Base-by-base conservation (phyloP, 2,113 vertebrate genomes). In the Plecotus auritus region DNA sequence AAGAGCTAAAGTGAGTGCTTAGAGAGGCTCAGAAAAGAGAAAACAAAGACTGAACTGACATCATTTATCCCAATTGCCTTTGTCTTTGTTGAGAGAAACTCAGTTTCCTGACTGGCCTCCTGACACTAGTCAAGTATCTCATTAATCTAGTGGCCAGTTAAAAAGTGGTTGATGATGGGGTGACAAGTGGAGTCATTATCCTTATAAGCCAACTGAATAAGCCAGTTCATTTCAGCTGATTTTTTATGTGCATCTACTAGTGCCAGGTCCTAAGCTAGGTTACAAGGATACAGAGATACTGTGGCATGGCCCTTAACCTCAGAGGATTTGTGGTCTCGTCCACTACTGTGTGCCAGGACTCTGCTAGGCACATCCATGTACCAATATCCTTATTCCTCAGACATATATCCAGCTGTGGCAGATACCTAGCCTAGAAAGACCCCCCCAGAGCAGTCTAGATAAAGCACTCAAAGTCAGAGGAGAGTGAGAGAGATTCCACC, bases 71-170 rank as follows among this genome's bases (percentile, higher is more conserved):
- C 54, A 72, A 10, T 10, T 66, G 32, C 32, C 61, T 94, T 74
- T 91, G 66, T 92, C 59, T 92, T 88, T 78, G 11, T 22, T 72
- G 28, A 89, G 16, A 85, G 64, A 93, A 92, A 76, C 16, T 78
- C 56, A 47, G 69, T 45, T 94, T 92, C 47, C 37, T 80, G 35
- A 11, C 42, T 56, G 73, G 47, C 11, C 26, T 9, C 84, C 84
- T 74, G 66, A 54, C 70, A 61, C 51, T 30, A 73, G 13, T 84
- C 30, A 74, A 80, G 54, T 73, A 9, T 73, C 28, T 83, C 72
- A 67, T 87, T 73, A 73, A 78, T 89, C 77, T 64, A 35, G 72
- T 86, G 86, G 76, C 35, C 64, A 77, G 30, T 89, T 85, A 73
- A 54, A 74, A 76, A 30, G 28, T 42, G 9, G 42, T 70, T 91